Conservation (phyloP, 2,113 vertebrate species). For the Tauraco erythrolophus region DNA sequence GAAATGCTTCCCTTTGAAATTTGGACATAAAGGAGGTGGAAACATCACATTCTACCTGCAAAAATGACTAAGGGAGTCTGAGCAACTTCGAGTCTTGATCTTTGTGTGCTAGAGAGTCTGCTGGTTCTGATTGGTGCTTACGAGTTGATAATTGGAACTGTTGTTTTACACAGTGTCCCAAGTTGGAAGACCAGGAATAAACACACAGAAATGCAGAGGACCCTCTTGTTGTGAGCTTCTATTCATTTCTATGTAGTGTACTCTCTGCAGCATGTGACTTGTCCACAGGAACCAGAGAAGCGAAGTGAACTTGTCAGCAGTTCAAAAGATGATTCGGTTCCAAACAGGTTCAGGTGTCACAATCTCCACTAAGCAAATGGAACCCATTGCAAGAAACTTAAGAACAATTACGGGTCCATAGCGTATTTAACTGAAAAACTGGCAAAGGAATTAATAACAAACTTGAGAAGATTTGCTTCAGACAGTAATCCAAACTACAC, state of each 20-base stretch:
- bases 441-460: background rate
- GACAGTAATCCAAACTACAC: background rate
- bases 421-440: background rate
- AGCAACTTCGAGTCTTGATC: background rate
- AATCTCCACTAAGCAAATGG: background rate
- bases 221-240: background rate
- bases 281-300: background rate
- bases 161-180: background rate
- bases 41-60: accelerated
- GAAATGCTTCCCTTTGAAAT: background rate
- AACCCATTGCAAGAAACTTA: background rate
- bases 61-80: background rate
- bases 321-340: background rate
- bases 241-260: background rate
- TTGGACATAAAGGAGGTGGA: background rate
- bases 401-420: background rate
- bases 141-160: background rate
- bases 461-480: background rate
- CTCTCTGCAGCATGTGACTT: background rate
- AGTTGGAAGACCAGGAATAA: background rate
- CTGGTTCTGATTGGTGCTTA: background rate
- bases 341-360: background rate
- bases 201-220: background rate
- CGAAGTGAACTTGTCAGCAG: background rate
- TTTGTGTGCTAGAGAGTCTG: background rate